phyloP scores from a whole-genome alignment of 2,888 invertebrate species.

The Pseudococcus viburni region DNA sequence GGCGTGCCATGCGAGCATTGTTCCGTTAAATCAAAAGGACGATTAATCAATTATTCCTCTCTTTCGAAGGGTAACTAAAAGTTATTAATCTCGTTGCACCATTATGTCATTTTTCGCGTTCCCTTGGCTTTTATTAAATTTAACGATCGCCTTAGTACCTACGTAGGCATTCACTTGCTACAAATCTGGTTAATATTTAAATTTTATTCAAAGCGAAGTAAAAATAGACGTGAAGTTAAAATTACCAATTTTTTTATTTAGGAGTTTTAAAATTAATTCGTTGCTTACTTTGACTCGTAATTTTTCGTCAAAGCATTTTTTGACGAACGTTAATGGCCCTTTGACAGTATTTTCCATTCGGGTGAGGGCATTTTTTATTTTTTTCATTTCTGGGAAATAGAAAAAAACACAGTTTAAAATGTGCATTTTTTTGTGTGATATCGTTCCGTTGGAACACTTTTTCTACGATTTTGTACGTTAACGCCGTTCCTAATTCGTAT shows the following conservation, averaged over 20 bases:
- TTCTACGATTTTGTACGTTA: too few relatives aligned
- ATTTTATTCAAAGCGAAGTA: too few relatives aligned
- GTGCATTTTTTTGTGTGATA: too few relatives aligned
- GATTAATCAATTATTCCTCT: slow-evolving; percentile 56
- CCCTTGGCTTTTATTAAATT: slow-evolving; percentile 39
- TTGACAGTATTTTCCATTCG: slow-evolving; percentile 73
- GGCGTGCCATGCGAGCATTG: slow-evolving; percentile 23
- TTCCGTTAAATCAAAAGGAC: not conserved
- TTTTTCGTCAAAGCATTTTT: slow-evolving; percentile 76
- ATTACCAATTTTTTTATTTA: too few relatives aligned
- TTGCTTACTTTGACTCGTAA: slow-evolving; percentile 77
- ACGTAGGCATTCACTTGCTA: too few relatives aligned
- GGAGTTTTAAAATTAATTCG: not conserved
- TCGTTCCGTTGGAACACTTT: too few relatives aligned
- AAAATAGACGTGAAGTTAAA: not conserved
- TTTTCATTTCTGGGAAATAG: too few relatives aligned
- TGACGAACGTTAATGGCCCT: slow-evolving; percentile 79
- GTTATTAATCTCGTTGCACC: slow-evolving; percentile 55
- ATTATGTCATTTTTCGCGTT: slow-evolving; percentile 47
- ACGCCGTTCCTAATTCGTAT: too few relatives aligned
- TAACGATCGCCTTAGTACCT: slow-evolving; percentile 2
- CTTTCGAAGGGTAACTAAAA: slow-evolving; percentile 41
- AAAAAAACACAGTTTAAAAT: too few relatives aligned
- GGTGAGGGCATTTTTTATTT: slow-evolving; percentile 73
- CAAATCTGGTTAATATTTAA: too few relatives aligned